Evolutionary conservation across 2,113 vertebrate species (phyloP).

Genomic region (Syngnathus typhle): DNA sequence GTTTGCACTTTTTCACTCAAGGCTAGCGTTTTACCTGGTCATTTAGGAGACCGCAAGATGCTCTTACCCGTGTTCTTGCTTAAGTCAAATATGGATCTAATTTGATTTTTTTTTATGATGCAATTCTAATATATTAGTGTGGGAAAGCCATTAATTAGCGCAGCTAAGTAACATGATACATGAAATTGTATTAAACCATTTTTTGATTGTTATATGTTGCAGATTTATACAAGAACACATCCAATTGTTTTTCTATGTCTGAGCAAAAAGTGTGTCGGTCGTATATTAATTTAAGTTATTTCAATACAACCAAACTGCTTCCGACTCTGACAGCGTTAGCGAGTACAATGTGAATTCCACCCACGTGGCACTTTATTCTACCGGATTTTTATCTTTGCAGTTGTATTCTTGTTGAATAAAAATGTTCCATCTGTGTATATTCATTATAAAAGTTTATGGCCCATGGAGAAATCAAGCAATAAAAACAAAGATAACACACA

Average conservation of each 20-base stretch:
- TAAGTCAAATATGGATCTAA: neutral
- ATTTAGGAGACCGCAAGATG: neutral
- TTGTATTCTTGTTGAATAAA: constrained; percentile 28
- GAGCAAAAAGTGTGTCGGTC: neutral
- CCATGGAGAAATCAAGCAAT: constrained; percentile 41
- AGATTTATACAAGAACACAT: neutral
- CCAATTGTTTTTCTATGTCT: neutral
- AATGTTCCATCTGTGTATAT: constrained; percentile 31
- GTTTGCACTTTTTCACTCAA: neutral
- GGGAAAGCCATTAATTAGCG: neutral
- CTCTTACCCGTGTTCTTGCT: neutral
- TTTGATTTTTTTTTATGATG: neutral
- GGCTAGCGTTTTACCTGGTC: neutral
- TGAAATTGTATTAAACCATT: neutral
- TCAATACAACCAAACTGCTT: constrained; percentile 1
- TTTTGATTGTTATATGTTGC: neutral
- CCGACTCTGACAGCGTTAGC: neutral
- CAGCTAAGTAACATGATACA: neutral
- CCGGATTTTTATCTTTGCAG: constrained; percentile 43
- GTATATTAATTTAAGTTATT: neutral
- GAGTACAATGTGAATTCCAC: constrained; percentile 23
- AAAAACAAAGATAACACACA: constrained; percentile 38
- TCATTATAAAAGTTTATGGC: constrained; percentile 45
- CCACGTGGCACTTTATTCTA: constrained; percentile 33
- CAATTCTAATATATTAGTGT: neutral